Base-by-base conservation (phyloP, 1,140 invertebrate genomes). In the Penaeus vannamei region DNA sequence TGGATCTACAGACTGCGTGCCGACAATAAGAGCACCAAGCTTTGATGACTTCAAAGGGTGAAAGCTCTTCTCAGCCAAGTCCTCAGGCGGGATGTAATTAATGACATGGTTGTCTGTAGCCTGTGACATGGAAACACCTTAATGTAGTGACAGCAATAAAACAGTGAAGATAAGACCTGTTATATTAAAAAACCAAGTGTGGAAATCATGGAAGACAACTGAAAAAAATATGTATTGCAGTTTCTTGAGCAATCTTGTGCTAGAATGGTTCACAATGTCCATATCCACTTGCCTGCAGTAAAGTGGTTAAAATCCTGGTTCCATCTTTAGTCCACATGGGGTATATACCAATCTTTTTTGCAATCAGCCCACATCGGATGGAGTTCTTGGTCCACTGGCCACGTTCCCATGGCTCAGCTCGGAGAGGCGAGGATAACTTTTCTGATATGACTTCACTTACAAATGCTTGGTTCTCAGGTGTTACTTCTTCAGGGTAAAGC, bases 91-190 rank as follows among this genome's bases (percentile, higher is more conserved):
- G 89, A 95, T 96, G 93, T 98, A 99, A 92, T 96, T 96, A 77
- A 99, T 95, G 5, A 99, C 97, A 95, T 99, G 98, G 94, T 99
- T 99, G 93, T 99, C 98, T 42, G 97, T 93, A 26, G 99, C 95
- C 97, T 98, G 92, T 76, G 72, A 88, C 53, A 53, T 12, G 94
- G 93, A 61, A 42, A 92, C 62, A 53, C 42, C 72, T 32, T 32
- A 32, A 42, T 42, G 17, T 17, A 17, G 29, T 22, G 77, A 46
- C 77, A 60, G 20, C 7, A 36, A 61, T 14, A 53, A 14, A 61
- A 79, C 23, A 4, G 77, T 7, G 42, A 79, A 59, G 10, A 80
- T n/a, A 42, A 80, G 22, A 22, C 12, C 12, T 14, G 53, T 53
- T 53, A n/a, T 53, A 53, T 14, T 17, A 53, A 53, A 53, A 12